These are phyloP conservation scores for Corydoras sp. DNA, from an alignment of 2,113 vertebrate species.

Conservation along the genomic window DNA sequence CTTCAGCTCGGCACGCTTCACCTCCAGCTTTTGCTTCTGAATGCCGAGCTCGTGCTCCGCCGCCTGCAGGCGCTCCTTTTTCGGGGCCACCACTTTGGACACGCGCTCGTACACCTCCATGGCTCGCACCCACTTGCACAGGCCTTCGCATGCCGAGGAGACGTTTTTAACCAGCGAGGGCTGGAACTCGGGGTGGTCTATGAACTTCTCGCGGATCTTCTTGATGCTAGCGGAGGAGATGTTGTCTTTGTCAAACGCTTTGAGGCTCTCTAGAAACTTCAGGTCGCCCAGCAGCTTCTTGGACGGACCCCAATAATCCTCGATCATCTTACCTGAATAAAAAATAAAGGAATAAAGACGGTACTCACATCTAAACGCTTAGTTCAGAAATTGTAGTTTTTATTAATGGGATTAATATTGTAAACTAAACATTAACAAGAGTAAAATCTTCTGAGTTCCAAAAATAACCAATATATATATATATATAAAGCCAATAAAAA, in stretches of 20 bases:
- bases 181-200: conserved; percentile 81
- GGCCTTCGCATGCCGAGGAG: conserved; percentile 86
- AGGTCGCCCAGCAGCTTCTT: conserved; percentile 83
- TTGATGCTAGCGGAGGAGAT: conserved; percentile 75
- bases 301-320: conserved; percentile 86
- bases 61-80: conserved; percentile 68
- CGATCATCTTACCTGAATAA: conserved; percentile 81
- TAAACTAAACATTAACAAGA: too few relatives aligned
- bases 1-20: conserved; percentile 80
- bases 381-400: too few relatives aligned
- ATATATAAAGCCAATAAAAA: too few relatives aligned
- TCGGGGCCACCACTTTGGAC: conserved; percentile 83
- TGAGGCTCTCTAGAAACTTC: conserved; percentile 85
- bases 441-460: too few relatives aligned
- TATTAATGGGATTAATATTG: too few relatives aligned
- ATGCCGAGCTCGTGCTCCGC: conserved; percentile 68
- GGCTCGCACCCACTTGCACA: conserved; percentile 89
- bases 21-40: conserved; percentile 75
- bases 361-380: too few relatives aligned
- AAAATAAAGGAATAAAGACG: background rate
- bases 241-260: conserved; percentile 80
- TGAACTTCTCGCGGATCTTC: conserved; percentile 80
- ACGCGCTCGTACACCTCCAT: conserved; percentile 87
- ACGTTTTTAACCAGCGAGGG: conserved; percentile 81
- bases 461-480: too few relatives aligned